These are phyloP conservation scores for Drosophila tropicalis DNA, from an alignment of 1,140 invertebrate species.

Conservation along the genomic window DNA sequence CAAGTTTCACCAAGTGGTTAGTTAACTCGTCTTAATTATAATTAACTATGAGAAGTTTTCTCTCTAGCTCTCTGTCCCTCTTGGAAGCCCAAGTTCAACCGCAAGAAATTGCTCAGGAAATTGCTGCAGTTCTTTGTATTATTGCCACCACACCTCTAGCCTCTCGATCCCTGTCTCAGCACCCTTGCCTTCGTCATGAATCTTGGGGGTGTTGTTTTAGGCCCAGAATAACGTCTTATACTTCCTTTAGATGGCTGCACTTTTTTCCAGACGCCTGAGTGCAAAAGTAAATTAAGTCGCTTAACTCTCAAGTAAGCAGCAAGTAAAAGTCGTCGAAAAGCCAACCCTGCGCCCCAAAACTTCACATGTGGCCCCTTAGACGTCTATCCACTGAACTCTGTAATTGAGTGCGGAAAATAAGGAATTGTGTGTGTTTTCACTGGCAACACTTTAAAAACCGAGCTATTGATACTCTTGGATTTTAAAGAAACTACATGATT, in stretches of 20 bases:
- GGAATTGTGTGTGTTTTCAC: constrained; percentile 20
- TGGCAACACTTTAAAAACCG: neutral
- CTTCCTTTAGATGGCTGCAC: constrained; percentile 37
- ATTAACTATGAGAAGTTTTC: constrained; percentile 74
- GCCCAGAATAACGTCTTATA: constrained; percentile 47
- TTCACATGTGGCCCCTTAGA: neutral
- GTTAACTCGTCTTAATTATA: constrained; percentile 83
- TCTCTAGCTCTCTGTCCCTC: constrained; percentile 4
- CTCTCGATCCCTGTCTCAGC: neutral
- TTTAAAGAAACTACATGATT: no score
- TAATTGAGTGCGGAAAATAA: constrained; percentile 55
- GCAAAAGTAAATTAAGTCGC: constrained; percentile 79
- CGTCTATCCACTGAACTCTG: constrained; percentile 48
- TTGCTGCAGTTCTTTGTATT: constrained; percentile 51
- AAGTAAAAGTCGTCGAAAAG: constrained; percentile 65
- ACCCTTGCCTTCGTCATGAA: neutral
- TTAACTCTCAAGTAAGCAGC: constrained; percentile 42
- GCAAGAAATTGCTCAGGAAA: constrained; percentile 72
- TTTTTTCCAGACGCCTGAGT: constrained; percentile 72
- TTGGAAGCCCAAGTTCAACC: constrained; percentile 61
- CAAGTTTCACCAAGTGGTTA: constrained; percentile 71
- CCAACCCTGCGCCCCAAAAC: constrained; percentile 33
- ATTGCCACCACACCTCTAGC: neutral
- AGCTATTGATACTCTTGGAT: constrained; percentile 16
- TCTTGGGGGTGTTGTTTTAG: constrained; percentile 45